Percentiles rank a stretch among this genome's conserved stretches.
These are phyloP conservation scores for Apeltes quadracus DNA, from an alignment of 2,113 vertebrate genomes.

Conservation along the genomic window DNA sequence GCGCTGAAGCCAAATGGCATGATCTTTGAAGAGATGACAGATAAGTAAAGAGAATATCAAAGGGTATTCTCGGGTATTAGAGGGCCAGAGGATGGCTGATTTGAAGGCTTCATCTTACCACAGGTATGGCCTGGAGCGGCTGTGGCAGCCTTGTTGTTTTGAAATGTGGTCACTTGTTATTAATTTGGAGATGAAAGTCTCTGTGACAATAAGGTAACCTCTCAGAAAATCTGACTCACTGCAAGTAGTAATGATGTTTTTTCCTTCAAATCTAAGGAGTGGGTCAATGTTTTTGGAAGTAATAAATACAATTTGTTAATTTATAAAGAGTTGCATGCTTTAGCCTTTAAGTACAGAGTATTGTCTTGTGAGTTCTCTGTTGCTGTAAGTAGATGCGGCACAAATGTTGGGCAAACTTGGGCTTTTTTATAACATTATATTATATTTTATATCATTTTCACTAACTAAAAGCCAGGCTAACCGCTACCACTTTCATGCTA, in stretches of 20 bases:
- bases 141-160: conserved; percentile 47
- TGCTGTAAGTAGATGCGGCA: background rate
- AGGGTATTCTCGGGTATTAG: conserved; percentile 63
- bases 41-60: conserved; percentile 40
- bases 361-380: background rate
- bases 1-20: conserved; percentile 49
- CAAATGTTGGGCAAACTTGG: background rate
- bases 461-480: too few relatives aligned
- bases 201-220: conserved; percentile 24
- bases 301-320: background rate
- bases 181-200: conserved; percentile 39
- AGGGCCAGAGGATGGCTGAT: conserved; percentile 41
- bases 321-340: too few relatives aligned
- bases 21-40: conserved; percentile 61
- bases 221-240: background rate
- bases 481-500: background rate
- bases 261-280: background rate
- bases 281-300: background rate
- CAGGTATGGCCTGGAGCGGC: conserved; percentile 48
- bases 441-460: too few relatives aligned
- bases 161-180: conserved; percentile 10
- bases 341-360: background rate
- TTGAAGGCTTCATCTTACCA: conserved; percentile 53
- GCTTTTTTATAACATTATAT: too few relatives aligned
- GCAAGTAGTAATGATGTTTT: conserved; percentile 5